Evolutionary conservation across 1,140 invertebrate genomes (phyloP), one percentile per base, ranked within the genome.

Genomic region (Diorhabda sublineata): DNA sequence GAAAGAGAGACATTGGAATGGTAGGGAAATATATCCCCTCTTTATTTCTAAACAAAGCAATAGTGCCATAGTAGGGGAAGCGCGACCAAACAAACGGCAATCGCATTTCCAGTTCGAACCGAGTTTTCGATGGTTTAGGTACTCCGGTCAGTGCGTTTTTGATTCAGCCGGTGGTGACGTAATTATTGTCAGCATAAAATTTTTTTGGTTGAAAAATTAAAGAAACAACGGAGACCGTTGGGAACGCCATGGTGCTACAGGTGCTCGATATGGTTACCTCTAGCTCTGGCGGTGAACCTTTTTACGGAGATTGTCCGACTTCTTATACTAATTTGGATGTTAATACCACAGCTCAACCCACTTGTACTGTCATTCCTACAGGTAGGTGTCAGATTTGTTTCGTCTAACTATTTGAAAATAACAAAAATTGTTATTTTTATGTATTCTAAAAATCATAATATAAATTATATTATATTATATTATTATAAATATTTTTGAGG

Each of bases 191-290:
- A 8, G 42, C 42, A 68, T 63, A 64, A 59, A 60, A 60, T 67
- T 66, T 26, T 26, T 43, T 47, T 42, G 61, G 44, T 47, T 59
- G 68, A 66, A 69, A 68, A 68, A 66, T 45, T 57, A 58, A 59
- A 45, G 73, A 64, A 77, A 78, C 75, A 73, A 79, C 79, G 77
- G 76, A 80, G 75, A 71, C 75, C 65, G 71, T 68, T 74, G 69
- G 71, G 70, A 68, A 74, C 77, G 78, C 78, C 58, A 82, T 82
- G 81, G 80, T 82, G 73, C 75, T 82, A 68, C 81, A 82, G 75
- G 80, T 81, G 76, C 76, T 81, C 68, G 80, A 82, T 75, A 75
- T 80, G 64, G 80, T 79, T 45, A 0, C 66, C 45, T 45, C 65
- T 68, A 77, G 66, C 69, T 70, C 77, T 7, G 74, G 73, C 61